Conservation (phyloP, 2,797 vertebrate genomes). For the Meda fulgida region DNA sequence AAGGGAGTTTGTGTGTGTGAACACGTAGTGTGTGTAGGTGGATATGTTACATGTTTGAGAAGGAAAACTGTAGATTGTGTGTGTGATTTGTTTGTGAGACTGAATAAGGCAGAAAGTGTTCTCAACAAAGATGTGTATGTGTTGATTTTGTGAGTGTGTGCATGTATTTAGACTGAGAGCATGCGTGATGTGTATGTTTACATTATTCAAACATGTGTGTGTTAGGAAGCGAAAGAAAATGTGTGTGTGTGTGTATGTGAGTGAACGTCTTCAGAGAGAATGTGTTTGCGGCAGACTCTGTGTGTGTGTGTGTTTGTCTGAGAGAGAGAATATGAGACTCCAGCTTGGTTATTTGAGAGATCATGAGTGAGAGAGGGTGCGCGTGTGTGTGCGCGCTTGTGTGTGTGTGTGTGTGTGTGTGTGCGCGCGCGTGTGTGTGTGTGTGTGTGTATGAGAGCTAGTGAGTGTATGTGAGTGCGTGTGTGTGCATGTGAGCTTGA, state of each 20-base stretch:
- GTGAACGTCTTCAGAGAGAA: constrained; percentile 48
- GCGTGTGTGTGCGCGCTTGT: constrained; percentile 54
- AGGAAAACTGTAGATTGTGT: constrained; percentile 58
- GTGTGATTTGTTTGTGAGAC: constrained; percentile 62
- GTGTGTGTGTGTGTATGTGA: constrained; percentile 33
- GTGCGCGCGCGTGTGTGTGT: constrained; percentile 58
- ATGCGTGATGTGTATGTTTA: constrained; percentile 53
- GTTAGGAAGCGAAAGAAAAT: constrained; percentile 21
- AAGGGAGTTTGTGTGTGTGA: constrained; percentile 70
- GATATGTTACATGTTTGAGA: constrained; percentile 72
- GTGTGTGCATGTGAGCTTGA: constrained; percentile 58
- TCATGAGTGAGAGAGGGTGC: constrained; percentile 60
- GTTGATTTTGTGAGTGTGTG: constrained; percentile 65
- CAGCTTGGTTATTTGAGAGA: constrained; percentile 69
- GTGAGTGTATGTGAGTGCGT: constrained; percentile 52
- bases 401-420: constrained; percentile 40
- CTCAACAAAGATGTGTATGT: constrained; percentile 34
- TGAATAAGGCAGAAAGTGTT: constrained; percentile 58
- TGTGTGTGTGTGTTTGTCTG: constrained; percentile 35
- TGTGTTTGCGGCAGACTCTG: constrained; percentile 52
- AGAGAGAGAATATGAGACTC: constrained; percentile 66
- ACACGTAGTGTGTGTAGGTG: constrained; percentile 68
- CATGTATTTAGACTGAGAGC: constrained; percentile 47
- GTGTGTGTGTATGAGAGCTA: constrained; percentile 37
- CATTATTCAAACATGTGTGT: constrained; percentile 67